Conservation (phyloP, 2,888 invertebrate species). For the Brachycybe producta region DNA sequence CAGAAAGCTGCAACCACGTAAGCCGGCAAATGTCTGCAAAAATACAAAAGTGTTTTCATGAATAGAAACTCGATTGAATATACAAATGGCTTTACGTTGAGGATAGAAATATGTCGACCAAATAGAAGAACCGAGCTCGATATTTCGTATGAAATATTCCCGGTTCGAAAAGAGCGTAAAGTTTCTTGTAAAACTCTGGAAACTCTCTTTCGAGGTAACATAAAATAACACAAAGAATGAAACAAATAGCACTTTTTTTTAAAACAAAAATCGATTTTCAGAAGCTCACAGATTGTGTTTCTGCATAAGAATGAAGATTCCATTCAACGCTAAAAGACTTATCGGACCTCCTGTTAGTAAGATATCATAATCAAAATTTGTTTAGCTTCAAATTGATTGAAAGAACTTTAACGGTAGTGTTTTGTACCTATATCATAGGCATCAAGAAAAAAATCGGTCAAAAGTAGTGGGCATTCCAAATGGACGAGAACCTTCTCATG, state of each 20-base stretch:
- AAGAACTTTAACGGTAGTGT: too few relatives aligned
- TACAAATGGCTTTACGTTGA: conserved; percentile 56
- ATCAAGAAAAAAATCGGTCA: conserved; percentile 85
- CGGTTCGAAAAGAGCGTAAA: conserved; percentile 88
- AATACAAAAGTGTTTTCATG: background rate
- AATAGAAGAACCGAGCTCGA: conserved; percentile 71
- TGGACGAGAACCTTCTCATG: conserved; percentile 69
- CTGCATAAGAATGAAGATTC: conserved; percentile 76
- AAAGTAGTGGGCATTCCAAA: conserved; percentile 62
- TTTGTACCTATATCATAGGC: conserved; percentile 73
- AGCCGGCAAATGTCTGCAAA: conserved; percentile 69
- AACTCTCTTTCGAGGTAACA: conserved; percentile 49
- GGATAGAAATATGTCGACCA: conserved; percentile 78
- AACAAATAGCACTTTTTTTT: too few relatives aligned
- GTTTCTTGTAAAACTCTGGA: conserved; percentile 83
- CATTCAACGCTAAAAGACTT: conserved; percentile 79
- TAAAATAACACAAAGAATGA: background rate
- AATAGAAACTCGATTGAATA: conserved; percentile 11
- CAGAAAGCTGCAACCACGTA: conserved; percentile 83
- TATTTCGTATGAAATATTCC: conserved; percentile 82
- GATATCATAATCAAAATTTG: conserved; percentile 24
- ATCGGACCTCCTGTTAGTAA: conserved; percentile 59
- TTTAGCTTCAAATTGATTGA: too few relatives aligned
- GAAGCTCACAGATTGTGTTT: conserved; percentile 64
- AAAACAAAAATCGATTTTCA: background rate